Conservation (phyloP, 2,888 invertebrate species). For the Crocallis elinguaria region DNA sequence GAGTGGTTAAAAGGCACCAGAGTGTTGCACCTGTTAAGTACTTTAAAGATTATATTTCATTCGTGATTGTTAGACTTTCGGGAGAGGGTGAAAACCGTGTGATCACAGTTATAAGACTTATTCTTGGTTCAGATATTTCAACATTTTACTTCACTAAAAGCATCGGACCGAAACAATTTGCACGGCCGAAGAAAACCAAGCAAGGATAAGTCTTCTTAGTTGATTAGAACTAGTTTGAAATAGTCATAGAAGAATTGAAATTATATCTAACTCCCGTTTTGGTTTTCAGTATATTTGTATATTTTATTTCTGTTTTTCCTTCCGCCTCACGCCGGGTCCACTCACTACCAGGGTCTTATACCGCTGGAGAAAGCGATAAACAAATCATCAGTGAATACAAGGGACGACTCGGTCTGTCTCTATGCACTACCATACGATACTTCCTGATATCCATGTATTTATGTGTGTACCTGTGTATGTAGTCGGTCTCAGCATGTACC, state of each 20-base stretch:
- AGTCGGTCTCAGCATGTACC: conserved; percentile 74
- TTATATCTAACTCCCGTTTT: conserved; percentile 55
- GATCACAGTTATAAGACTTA: conserved; percentile 69
- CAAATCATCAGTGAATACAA: conserved; percentile 79
- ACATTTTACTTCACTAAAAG: conserved; percentile 4
- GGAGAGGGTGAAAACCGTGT: conserved; percentile 76
- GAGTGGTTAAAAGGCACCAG: conserved; percentile 85
- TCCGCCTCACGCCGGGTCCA: conserved; percentile 71
- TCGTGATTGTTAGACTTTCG: conserved; percentile 81
- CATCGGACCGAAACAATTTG: conserved; percentile 8
- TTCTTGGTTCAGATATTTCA: conserved; percentile 59
- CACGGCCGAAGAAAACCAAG: conserved; percentile 32
- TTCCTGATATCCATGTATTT: conserved; percentile 64
- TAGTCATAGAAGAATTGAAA: conserved; percentile 70
- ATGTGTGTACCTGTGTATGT: conserved; percentile 72
- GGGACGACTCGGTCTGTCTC: conserved; percentile 82
- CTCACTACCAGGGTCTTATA: conserved; percentile 79
- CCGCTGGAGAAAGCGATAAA: conserved; percentile 82
- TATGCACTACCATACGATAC: conserved; percentile 64
- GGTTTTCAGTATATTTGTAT: conserved; percentile 63
- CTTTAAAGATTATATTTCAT: conserved; percentile 83
- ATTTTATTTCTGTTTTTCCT: conserved; percentile 71
- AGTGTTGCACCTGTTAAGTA: conserved; percentile 85
- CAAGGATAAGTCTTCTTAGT: conserved; percentile 80
- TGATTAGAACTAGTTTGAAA: conserved; percentile 68